phyloP scores from a whole-genome alignment of 2,888 invertebrate genomes.

The Spisula solida region DNA sequence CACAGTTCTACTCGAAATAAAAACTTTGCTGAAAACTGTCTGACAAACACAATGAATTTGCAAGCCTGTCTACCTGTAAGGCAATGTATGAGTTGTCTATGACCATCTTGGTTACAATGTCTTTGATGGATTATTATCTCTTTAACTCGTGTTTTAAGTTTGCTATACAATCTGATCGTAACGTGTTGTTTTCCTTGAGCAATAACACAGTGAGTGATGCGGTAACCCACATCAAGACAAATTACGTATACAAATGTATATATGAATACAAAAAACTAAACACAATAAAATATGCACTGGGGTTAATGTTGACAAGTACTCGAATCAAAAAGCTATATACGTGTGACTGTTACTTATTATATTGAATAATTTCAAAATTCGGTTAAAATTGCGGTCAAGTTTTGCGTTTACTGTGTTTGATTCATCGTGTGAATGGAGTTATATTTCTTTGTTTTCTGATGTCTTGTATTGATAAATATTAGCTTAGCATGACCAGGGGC shows the following conservation, averaged over 20 bases:
- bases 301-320: not conserved
- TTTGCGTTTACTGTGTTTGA: not conserved
- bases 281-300: not conserved
- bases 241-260: not conserved
- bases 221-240: constrained; percentile 1
- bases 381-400: not conserved
- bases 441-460: constrained; percentile 6
- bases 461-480: not conserved
- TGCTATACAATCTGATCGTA: not conserved
- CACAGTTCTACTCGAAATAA: too few relatives aligned
- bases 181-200: not conserved
- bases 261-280: not conserved
- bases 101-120: too few relatives aligned
- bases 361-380: not conserved
- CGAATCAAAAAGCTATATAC: not conserved
- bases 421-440: constrained; percentile 9
- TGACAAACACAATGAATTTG: too few relatives aligned
- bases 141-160: not conserved
- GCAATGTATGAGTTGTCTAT: too few relatives aligned
- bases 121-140: not conserved
- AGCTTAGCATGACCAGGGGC: constrained; percentile 7
- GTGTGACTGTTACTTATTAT: not conserved
- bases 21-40: too few relatives aligned
- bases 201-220: not conserved
- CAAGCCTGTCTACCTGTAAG: too few relatives aligned